Base-by-base conservation (phyloP, 2,888 invertebrate species). In the Drosophila meridionalis region DNA sequence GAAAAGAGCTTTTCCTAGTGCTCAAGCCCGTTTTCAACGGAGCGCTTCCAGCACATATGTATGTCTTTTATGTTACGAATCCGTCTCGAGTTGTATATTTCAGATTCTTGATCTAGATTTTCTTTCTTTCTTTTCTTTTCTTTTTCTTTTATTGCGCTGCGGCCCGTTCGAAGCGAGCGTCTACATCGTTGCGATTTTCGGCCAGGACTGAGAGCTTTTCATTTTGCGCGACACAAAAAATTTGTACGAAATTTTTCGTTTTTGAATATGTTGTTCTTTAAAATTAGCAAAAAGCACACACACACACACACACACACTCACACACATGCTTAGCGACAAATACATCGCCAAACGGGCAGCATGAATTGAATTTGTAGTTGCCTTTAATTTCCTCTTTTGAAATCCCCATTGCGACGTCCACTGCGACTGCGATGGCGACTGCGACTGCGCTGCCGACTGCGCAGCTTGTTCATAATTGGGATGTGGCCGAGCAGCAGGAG, bases 101-200 rank as follows among this genome's bases (percentile, higher is more conserved):
- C 30, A 42, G 40, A n/a, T 30, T 12, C 26, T 34, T 45, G 20
- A 12, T 34, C 43, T 58, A 38, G 36, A 30, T 56, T 42, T 40
- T 28, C 9, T 12, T 14, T 43, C 9, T 43, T 7, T n/a, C 2
- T 52, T 3, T 52, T 26, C 20, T 5, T 34, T 12, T 12, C 47
- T 20, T 14, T 47, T 6, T n/a, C 9, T 32, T 32, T 20, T 55
- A 20, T 66, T 64, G 65, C 68, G 62, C 48, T 61, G 68, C 69
- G 67, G 47, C 62, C 62, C 71, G 76, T 48, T 58, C n/a, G 42
- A 36, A 52, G 38, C 42, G 76, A 73, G 84, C 83, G 90, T 93
- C 91, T 90, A 91, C 90, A 92, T 92, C 91, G 92, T 89, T 90
- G 92, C 90, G 82, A 91, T 90, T 92, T 91, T 92, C 91, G 91